Conservation (phyloP, 2,797 vertebrate genomes). For the Brachyalestes nurse region DNA sequence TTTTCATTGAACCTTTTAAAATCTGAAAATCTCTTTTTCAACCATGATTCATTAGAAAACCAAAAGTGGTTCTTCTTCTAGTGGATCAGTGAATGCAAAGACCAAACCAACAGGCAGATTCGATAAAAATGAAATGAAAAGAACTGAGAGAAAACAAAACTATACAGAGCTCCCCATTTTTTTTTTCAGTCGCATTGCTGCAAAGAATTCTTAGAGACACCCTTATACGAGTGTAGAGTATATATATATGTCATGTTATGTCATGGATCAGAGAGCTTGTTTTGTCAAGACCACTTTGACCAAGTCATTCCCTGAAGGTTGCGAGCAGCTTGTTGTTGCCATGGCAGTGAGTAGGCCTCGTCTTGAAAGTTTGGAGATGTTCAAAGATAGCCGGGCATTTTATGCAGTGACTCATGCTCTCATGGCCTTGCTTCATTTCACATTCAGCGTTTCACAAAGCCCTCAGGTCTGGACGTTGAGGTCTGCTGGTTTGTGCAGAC, state of each 20-base stretch:
- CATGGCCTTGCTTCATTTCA: slow-evolving; percentile 4
- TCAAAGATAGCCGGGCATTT: slow-evolving; percentile 5
- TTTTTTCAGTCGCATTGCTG: background rate
- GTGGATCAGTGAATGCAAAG: too few relatives aligned
- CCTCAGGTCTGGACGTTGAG: background rate
- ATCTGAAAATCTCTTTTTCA: too few relatives aligned
- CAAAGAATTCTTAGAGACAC: background rate
- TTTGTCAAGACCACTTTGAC: slow-evolving; percentile 6
- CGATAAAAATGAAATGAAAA: too few relatives aligned
- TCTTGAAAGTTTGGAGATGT: slow-evolving; percentile 13
- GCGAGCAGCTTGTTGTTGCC: slow-evolving; percentile 6
- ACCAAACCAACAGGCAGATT: too few relatives aligned
- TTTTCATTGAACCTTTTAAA: too few relatives aligned
- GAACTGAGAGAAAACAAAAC: too few relatives aligned
- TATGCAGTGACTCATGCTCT: slow-evolving; percentile 20
- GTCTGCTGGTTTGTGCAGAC: background rate
- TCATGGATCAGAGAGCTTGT: background rate
- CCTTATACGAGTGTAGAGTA: background rate
- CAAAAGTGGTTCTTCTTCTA: too few relatives aligned
- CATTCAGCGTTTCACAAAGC: slow-evolving; percentile 7
- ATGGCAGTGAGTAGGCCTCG: slow-evolving; percentile 12
- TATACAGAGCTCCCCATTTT: too few relatives aligned
- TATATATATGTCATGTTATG: background rate
- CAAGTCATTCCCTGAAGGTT: background rate
- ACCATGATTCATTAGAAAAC: too few relatives aligned